These are phyloP conservation scores for Acrossocheilus wenchowensis DNA, from an alignment of 2,797 vertebrate species.

Conservation along the genomic window DNA sequence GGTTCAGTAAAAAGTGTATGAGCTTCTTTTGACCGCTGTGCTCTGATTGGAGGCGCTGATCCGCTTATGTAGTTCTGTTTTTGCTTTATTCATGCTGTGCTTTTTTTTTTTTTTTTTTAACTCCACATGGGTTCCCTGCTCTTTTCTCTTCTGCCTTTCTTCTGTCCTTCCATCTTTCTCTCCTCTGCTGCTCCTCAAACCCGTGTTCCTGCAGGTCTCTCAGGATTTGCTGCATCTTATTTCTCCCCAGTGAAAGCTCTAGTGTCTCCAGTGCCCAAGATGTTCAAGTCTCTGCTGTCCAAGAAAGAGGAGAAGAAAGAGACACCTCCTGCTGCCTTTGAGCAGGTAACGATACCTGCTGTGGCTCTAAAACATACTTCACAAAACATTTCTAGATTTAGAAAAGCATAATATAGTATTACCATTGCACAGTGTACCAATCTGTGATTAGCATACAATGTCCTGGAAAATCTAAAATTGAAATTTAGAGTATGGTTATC, in stretches of 20 bases:
- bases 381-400: background rate
- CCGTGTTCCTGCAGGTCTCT: constrained; percentile 76
- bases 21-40: background rate
- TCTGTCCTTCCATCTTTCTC: constrained; percentile 29
- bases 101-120: background rate
- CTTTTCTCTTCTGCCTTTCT: constrained; percentile 6
- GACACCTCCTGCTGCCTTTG: constrained; percentile 77
- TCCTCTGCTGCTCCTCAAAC: background rate
- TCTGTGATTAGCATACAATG: background rate
- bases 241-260: constrained; percentile 91
- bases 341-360: constrained; percentile 80
- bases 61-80: background rate
- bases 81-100: constrained; percentile 15
- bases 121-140: background rate
- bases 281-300: constrained; percentile 95
- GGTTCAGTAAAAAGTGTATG: background rate
- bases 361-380: background rate
- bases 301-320: constrained; percentile 89
- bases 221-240: constrained; percentile 89
- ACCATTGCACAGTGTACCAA: background rate
- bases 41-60: background rate
- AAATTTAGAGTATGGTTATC: background rate
- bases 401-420: background rate
- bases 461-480: background rate
- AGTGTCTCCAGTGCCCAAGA: constrained; percentile 95